Evolutionary conservation across 1,140 invertebrate species (phyloP), one percentile per base, ranked within the genome.

Genomic region (Trichomalopsis sarcophagae): DNA sequence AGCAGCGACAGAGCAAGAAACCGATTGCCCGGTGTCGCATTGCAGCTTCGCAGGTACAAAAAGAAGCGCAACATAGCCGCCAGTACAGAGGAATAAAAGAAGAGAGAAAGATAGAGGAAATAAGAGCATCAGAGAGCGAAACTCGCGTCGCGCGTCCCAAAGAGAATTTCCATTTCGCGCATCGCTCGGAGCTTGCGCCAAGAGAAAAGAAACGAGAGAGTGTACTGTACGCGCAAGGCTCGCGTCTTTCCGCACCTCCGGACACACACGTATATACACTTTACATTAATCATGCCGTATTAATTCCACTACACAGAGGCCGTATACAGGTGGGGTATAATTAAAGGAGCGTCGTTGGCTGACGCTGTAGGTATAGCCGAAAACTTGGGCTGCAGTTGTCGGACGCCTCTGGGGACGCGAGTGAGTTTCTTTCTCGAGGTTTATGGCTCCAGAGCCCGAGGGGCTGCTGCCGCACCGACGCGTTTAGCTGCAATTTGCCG

Each of bases 61-160:
- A 74, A 40, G 73, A 40, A 40, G 17, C 74, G 7, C 14, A 21
- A 14, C 50, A 17, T 17, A 14, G 13, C 13, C 55, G 21, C 2
- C 17, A 62, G 17, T 62, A 62, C 30, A 10, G 17, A 13, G n/a
- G 44, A 47, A 40, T 11, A 62, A 78, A 87, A 77, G 86, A 80
- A 87, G 86, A 75, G 33, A 81, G 66, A 44, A 44, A 83, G 47
- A 27, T 55, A 83, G 47, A 23, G 55, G 71, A 82, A 87, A 74
- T 86, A 87, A 88, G 87, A 87, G 21, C 87, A 89, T 71, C n/a
- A 33, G 21, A 40, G 73, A 75, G 21, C 55, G 55, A 62, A 62
- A 62, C 55, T 62, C 55, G 55, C 30, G 33, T 71, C 68, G 17
- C 11, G 2, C 7, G 0, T 5, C 5, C 62, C 78, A 80, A 80